Percentiles rank a stretch among this genome's conserved stretches.
Conservation (phyloP, 2,888 invertebrate genomes). For the Habroteleia sp. region DNA sequence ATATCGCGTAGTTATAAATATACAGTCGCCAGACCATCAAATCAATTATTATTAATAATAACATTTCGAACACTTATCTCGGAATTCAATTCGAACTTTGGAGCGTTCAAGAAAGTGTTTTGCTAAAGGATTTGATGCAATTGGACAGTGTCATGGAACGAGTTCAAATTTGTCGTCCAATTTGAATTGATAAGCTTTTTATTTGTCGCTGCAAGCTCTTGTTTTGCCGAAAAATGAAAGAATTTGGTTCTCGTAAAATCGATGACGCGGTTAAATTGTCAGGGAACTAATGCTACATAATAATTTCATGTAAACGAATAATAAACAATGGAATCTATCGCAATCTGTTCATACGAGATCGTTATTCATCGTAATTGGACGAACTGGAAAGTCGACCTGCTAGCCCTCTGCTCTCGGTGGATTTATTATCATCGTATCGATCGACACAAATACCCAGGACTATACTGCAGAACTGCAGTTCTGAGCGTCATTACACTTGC, state of each 20-base stretch:
- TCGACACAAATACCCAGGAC: conserved; percentile 65
- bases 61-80: too few species aligned
- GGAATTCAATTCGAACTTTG: too few species aligned
- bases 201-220: background rate
- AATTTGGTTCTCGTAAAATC: conserved; percentile 9
- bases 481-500: conserved; percentile 43
- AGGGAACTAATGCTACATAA: conserved; percentile 37
- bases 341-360: conserved; percentile 52
- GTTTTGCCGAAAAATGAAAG: too few species aligned
- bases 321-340: conserved; percentile 29
- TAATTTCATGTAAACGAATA: conserved; percentile 39
- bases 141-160: conserved; percentile 2
- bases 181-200: background rate
- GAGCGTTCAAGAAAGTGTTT: too few species aligned
- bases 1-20: too few species aligned
- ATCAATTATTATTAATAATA: too few species aligned
- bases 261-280: conserved; percentile 22
- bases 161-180: background rate
- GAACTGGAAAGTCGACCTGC: conserved; percentile 69
- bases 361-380: conserved; percentile 68
- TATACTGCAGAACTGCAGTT: conserved; percentile 63
- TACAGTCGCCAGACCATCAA: too few species aligned
- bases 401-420: conserved; percentile 57
- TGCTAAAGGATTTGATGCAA: background rate
- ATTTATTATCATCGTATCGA: conserved; percentile 68